Base-by-base conservation (phyloP, 2,113 vertebrate species). In the Grammomys dolichurus region DNA sequence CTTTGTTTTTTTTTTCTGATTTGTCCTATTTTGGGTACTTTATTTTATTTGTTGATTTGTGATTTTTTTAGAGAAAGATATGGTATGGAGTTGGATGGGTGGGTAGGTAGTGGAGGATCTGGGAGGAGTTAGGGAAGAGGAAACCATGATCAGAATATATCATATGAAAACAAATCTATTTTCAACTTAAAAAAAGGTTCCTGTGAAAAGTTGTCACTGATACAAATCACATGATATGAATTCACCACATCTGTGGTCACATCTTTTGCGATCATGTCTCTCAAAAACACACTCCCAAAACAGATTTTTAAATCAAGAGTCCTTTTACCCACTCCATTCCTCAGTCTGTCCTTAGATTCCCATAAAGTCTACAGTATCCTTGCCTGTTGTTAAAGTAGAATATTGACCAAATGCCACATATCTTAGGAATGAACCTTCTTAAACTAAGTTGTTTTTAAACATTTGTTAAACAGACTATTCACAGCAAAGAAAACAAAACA, bases 401-500 rank as follows among this genome's bases (percentile, higher is more conserved):
- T 19, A 63, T 9, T 48, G 33, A 91, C 5, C 67, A 82, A 43
- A 75, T 48, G 31, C 19, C 24, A 80, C 11, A 46, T 17, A 60
- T 82, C 26, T 26, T 78, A 36, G 8, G 26, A 65, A 48, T 85
- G 22, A 92, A 12, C 84, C 60, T 91, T 12, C 24, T 86, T 85
- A 75, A 88, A 72, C 10, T 69, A 87, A 87, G 31, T 58, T 85
- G 9, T 82, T 84, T 85, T 89, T 28, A 24, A 85, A 70, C 51
- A 28, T n/a, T 58, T 87, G 12, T 46, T 80, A 69, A 88, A 54
- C n/a, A 87, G 40, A 77, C 3, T 13, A 67, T 75, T 82, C 19
- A 76, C n/a, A 92, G 28, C 33, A 84, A 96, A 60, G n/a, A 60
- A 94, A 81, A 82, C 20, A 84, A 85, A 58, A 72, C 4, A 46